Conservation (phyloP, 2,113 vertebrate species). For the Machaerirhynchus nigripectus region DNA sequence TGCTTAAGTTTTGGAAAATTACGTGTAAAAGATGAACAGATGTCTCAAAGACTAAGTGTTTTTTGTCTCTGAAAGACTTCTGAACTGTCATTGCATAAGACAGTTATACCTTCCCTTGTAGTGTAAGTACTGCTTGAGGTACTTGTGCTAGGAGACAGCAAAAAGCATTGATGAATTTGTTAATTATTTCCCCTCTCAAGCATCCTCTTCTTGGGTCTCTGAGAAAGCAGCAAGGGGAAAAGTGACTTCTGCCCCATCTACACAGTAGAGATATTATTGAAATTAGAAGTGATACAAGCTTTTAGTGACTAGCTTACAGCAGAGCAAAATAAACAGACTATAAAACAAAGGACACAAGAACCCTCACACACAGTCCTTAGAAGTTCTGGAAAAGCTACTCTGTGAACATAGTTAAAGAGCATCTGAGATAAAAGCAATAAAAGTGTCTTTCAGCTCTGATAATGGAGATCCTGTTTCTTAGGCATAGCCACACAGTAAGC, state of each 20-base stretch:
- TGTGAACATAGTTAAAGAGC: not conserved
- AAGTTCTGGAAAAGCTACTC: not conserved
- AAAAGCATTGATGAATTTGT: not conserved
- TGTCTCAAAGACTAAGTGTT: not conserved
- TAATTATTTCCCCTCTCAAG: not conserved
- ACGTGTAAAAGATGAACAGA: not conserved
- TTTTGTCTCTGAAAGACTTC: not conserved
- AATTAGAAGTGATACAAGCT: not conserved
- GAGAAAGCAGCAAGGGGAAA: not conserved
- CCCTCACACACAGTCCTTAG: not conserved
- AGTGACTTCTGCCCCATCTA: not conserved
- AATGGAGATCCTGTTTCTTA: not conserved
- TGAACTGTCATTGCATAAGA: not conserved
- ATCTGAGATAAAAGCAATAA: not conserved
- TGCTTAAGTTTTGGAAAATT: not conserved
- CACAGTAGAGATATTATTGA: not conserved
- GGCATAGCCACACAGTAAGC: not conserved
- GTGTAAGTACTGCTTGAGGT: not conserved
- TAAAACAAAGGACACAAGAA: not conserved
- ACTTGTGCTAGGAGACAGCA: not conserved
- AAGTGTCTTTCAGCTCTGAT: not conserved
- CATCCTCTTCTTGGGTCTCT: not conserved
- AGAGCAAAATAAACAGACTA: not conserved
- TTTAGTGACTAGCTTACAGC: not conserved
- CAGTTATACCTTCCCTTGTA: not conserved